A percentile compares a stretch with the other conserved stretches of the same genome.
phyloP scores from a whole-genome alignment of 2,113 vertebrate genomes.

The Haplotaxodon microlepis region DNA sequence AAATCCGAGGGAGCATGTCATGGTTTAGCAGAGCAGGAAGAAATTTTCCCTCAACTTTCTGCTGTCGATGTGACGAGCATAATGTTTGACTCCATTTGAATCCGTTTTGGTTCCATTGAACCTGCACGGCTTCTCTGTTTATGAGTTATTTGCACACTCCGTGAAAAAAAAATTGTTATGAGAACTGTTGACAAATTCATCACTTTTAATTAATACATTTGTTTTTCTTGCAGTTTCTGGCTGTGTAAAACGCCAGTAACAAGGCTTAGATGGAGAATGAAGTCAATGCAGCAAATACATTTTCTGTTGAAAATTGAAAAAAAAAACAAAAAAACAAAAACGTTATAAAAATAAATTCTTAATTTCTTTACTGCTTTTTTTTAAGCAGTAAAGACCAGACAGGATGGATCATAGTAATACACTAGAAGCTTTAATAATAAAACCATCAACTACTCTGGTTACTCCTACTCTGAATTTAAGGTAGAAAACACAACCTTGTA shows the following conservation, averaged over 20 bases:
- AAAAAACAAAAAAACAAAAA: neutral
- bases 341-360: neutral
- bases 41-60: neutral
- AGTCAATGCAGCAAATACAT: neutral
- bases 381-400: neutral
- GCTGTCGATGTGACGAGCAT: neutral
- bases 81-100: neutral
- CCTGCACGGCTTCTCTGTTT: neutral
- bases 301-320: neutral
- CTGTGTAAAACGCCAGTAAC: rapidly evolving
- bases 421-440: neutral
- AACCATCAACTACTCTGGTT: neutral
- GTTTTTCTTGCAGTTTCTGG: neutral
- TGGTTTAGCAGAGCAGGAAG: neutral
- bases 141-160: neutral
- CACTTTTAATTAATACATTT: neutral
- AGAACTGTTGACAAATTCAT: neutral
- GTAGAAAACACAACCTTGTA: neutral
- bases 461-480: neutral
- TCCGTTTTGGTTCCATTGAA: neutral
- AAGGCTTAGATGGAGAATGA: neutral
- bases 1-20: neutral
- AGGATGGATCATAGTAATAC: neutral
- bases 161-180: neutral
- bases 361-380: rapidly evolving